phyloP scores from a whole-genome alignment of 2,797 vertebrate species.

The Huso huso region DNA sequence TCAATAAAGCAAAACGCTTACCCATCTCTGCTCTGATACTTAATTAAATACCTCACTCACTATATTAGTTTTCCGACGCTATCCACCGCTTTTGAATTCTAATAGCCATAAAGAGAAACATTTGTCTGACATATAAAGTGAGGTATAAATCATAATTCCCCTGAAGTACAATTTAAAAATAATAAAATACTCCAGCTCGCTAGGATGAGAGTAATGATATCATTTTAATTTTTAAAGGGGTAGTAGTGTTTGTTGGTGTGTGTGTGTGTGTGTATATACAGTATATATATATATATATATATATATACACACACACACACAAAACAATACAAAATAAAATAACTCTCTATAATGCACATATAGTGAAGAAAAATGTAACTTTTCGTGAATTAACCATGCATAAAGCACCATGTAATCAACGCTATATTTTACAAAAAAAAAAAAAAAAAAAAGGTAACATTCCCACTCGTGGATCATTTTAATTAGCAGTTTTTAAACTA shows the following conservation, averaged over 20 bases:
- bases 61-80: constrained; percentile 41
- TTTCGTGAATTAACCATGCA: no score
- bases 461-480: no score
- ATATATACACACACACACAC: no score
- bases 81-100: constrained; percentile 43
- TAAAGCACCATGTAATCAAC: no score
- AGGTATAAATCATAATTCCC: constrained; percentile 45
- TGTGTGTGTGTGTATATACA: not conserved
- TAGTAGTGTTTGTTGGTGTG: not conserved
- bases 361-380: no score
- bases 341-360: no score
- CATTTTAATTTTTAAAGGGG: constrained; percentile 25
- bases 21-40: constrained; percentile 52
- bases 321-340: no score
- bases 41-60: constrained; percentile 56
- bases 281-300: not conserved
- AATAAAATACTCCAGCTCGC: constrained; percentile 40
- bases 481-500: no score
- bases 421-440: no score
- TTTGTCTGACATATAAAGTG: constrained; percentile 53
- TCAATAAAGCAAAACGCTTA: constrained; percentile 53
- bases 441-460: no score
- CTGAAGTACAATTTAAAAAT: constrained; percentile 37
- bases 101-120: constrained; percentile 51
- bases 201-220: constrained; percentile 31